phyloP scores from a whole-genome alignment of 2,888 invertebrate genomes.

The Hipparchia sbordonii region DNA sequence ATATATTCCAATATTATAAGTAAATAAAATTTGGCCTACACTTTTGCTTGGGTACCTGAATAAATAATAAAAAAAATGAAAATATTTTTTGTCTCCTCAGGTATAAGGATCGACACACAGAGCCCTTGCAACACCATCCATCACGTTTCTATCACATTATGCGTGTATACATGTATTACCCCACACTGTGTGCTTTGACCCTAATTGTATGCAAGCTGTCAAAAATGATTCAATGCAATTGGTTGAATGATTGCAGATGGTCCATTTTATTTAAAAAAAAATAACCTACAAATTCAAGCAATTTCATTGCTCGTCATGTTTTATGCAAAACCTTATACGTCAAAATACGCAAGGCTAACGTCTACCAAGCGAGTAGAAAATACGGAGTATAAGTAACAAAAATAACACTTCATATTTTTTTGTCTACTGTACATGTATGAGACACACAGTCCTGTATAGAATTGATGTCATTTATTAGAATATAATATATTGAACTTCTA shows the following conservation, averaged over 20 bases:
- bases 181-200: not conserved
- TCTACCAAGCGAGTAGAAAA: not conserved
- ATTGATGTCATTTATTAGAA: no score
- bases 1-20: slow-evolving; percentile 31
- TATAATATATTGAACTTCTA: no score
- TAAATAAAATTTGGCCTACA: slow-evolving; percentile 33
- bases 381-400: no score
- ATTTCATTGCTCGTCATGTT: not conserved
- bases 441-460: no score
- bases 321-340: not conserved
- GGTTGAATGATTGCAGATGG: not conserved
- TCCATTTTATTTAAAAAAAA: not conserved
- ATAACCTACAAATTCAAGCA: not conserved
- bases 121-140: no score
- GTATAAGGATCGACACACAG: not conserved
- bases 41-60: slow-evolving; percentile 25
- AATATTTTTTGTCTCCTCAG: not conserved
- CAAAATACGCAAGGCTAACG: not conserved
- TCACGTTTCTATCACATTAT: no score
- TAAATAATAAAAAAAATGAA: not conserved
- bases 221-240: not conserved
- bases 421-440: not conserved
- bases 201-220: not conserved
- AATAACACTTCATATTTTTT: not conserved
- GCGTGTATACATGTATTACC: not conserved